Conservation (phyloP, 2,888 invertebrate genomes). For the Archips xylosteana region DNA sequence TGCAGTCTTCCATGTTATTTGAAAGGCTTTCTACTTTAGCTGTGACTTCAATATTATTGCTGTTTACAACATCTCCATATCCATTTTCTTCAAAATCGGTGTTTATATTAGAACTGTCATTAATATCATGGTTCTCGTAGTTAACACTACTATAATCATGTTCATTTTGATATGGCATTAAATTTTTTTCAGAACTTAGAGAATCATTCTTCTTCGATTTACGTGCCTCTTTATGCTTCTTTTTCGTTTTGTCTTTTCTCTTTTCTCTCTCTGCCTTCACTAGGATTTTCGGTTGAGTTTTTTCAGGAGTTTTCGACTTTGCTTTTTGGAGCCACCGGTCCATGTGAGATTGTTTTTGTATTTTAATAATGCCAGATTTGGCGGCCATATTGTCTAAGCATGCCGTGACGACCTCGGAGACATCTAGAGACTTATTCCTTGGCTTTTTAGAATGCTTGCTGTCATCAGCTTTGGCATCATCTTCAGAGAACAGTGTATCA, state of each 20-base stretch:
- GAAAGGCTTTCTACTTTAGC: constrained; percentile 52
- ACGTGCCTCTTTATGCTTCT: constrained; percentile 25
- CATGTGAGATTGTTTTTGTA: constrained; percentile 82
- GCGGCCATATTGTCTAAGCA: constrained; percentile 82
- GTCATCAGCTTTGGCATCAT: constrained; percentile 67
- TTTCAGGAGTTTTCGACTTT: constrained; percentile 81
- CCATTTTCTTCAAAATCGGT: constrained; percentile 43
- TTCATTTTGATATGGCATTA: constrained; percentile 56
- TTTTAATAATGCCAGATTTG: constrained; percentile 79
- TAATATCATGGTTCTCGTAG: constrained; percentile 40
- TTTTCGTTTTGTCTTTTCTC: constrained; percentile 41
- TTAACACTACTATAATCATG: constrained; percentile 59
- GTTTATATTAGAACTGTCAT: constrained; percentile 35
- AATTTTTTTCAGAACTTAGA: constrained; percentile 50
- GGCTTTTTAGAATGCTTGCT: constrained; percentile 60
- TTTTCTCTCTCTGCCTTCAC: constrained; percentile 43
- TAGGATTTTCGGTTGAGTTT: constrained; percentile 60
- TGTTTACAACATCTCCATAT: constrained; percentile 43
- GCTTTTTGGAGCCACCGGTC: constrained; percentile 82
- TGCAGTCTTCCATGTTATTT: constrained; percentile 42
- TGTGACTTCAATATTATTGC: constrained; percentile 49
- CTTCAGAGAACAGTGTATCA: constrained; percentile 78
- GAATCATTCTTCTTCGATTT: constrained; percentile 54
- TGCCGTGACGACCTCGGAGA: constrained; percentile 79
- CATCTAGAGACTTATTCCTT: constrained; percentile 71